Conservation (phyloP, 2,113 vertebrate genomes). For the Heteronetta atricapilla region DNA sequence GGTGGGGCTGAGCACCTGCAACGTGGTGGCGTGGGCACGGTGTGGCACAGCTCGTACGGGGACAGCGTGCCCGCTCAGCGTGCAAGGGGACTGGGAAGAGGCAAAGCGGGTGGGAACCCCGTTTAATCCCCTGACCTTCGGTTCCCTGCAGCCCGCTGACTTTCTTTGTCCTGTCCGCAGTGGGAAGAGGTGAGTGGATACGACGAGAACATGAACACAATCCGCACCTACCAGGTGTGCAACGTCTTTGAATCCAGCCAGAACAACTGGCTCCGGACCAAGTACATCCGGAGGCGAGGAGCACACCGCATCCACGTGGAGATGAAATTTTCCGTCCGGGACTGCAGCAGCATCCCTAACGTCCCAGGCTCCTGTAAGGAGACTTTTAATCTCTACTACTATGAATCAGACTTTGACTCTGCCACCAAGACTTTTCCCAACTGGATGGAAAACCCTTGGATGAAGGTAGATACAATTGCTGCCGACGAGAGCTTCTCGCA, state of each 20-base stretch:
- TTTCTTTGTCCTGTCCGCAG: conserved; percentile 67
- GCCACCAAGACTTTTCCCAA: conserved; percentile 86
- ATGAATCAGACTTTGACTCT: conserved; percentile 87
- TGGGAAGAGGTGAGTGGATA: conserved; percentile 99
- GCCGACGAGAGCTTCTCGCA: conserved; percentile 96
- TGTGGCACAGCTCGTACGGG: neutral
- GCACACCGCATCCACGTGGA: conserved; percentile 95
- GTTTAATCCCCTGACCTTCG: neutral
- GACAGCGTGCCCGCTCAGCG: fast-evolving
- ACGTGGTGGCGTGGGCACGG: fast-evolving
- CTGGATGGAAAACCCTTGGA: conserved; percentile 98
- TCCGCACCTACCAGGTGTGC: conserved; percentile 97
- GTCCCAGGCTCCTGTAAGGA: conserved; percentile 97
- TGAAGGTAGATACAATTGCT: conserved; percentile 95
- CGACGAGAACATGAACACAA: conserved; percentile 97
- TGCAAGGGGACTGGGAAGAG: fast-evolving
- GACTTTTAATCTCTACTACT: conserved; percentile 97
- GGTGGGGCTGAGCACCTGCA: neutral
- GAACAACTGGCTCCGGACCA: conserved; percentile 97
- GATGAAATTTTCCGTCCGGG: conserved; percentile 96
- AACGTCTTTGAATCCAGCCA: conserved; percentile 94
- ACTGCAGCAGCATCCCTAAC: conserved; percentile 95
- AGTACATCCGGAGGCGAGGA: conserved; percentile 87
- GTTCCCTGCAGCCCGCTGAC: neutral
- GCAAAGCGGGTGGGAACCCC: neutral